Percentiles rank a stretch among this genome's conserved stretches.
These are phyloP conservation scores for Ganaspis sp. DNA, from an alignment of 1,140 invertebrate species.

Conservation along the genomic window DNA sequence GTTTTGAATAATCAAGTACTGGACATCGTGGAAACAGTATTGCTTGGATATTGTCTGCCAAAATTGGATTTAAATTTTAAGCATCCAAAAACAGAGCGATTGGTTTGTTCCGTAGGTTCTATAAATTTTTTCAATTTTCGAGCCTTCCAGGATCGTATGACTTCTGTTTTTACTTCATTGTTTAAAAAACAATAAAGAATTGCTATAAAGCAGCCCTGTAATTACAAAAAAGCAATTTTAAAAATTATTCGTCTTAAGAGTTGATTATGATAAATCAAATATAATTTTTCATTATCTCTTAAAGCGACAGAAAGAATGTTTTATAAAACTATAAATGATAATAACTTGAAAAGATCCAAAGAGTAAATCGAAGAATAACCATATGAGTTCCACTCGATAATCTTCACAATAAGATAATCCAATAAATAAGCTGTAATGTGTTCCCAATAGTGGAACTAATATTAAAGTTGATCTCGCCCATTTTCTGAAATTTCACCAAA, in stretches of 20 bases:
- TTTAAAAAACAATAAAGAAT: conserved; percentile 81
- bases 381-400: conserved; percentile 78
- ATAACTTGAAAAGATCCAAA: conserved; percentile 86
- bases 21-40: too few relatives aligned
- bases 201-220: conserved; percentile 80
- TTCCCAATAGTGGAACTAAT: conserved; percentile 85
- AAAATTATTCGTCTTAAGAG: too few relatives aligned
- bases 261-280: too few relatives aligned
- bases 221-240: neutral
- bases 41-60: too few relatives aligned
- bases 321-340: neutral
- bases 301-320: neutral
- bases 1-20: too few relatives aligned
- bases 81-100: neutral
- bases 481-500: conserved; percentile 60
- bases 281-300: too few relatives aligned
- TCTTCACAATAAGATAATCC: conserved; percentile 77
- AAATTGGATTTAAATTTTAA: neutral
- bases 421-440: conserved; percentile 84
- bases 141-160: conserved; percentile 61
- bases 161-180: conserved; percentile 77
- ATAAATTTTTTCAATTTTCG: conserved; percentile 51
- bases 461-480: conserved; percentile 84
- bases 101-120: neutral
- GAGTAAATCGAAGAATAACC: conserved; percentile 84